phyloP scores from a whole-genome alignment of 2,888 invertebrate genomes.

The Mesopsocus fuscifrons region DNA sequence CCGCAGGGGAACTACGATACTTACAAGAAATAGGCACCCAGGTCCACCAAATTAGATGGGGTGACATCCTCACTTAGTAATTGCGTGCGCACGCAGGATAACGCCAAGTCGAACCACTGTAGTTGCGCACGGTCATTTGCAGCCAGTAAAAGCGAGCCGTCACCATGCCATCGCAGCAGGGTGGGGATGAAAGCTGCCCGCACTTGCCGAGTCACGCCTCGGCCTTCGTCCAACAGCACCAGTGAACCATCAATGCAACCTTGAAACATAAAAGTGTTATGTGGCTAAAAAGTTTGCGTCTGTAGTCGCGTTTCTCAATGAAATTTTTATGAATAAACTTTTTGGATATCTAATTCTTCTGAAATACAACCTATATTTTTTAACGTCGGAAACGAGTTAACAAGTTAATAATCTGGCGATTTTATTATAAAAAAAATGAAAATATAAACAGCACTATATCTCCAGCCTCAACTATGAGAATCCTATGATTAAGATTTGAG shows the following conservation, averaged over 20 bases:
- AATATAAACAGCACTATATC: too few relatives aligned
- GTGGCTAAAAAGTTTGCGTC: too few relatives aligned
- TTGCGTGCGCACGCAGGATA: slow-evolving; percentile 45
- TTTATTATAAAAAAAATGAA: too few relatives aligned
- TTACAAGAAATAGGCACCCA: slow-evolving; percentile 38
- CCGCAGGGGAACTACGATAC: too few relatives aligned
- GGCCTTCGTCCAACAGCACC: slow-evolving; percentile 54
- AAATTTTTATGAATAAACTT: too few relatives aligned
- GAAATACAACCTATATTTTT: too few relatives aligned
- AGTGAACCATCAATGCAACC: slow-evolving; percentile 75
- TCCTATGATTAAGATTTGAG: neutral
- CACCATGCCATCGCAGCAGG: slow-evolving; percentile 49
- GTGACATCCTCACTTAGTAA: slow-evolving; percentile 43
- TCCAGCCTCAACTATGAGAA: neutral
- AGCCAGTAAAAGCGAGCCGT: slow-evolving; percentile 44
- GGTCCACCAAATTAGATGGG: slow-evolving; percentile 39
- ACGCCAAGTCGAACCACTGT: slow-evolving; percentile 54
- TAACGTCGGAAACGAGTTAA: too few relatives aligned
- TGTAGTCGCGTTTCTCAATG: too few relatives aligned
- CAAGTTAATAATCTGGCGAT: too few relatives aligned
- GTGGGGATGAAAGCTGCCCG: slow-evolving; percentile 59
- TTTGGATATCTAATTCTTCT: too few relatives aligned
- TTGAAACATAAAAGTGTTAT: slow-evolving; percentile 28
- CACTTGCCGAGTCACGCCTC: slow-evolving; percentile 53
- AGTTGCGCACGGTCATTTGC: slow-evolving; percentile 52